These are phyloP conservation scores for Centropus unirufus DNA, from an alignment of 2,113 vertebrate species.

Conservation along the genomic window DNA sequence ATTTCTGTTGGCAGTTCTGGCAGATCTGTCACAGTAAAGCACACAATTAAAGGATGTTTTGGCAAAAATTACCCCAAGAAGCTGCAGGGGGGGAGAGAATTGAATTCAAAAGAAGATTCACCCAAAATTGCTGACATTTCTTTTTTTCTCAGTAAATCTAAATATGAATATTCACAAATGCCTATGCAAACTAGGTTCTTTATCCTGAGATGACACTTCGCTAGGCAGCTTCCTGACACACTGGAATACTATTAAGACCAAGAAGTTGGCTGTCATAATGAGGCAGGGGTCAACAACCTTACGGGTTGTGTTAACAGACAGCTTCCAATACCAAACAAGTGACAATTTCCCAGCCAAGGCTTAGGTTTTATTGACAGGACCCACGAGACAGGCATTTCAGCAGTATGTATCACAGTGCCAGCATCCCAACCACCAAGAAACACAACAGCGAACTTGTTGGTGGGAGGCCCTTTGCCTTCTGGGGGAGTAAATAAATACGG, in stretches of 20 bases:
- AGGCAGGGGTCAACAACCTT: background rate
- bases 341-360: background rate
- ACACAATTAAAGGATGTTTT: background rate
- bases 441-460: background rate
- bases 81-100: background rate
- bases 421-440: background rate
- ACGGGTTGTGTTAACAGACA: background rate
- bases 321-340: background rate
- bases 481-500: background rate
- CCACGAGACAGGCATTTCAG: background rate
- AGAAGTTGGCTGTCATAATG: background rate
- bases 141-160: background rate
- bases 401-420: background rate
- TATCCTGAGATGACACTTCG: background rate
- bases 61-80: background rate
- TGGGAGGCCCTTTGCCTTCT: background rate
- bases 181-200: background rate
- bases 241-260: background rate
- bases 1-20: background rate
- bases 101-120: background rate
- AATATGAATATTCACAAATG: slow-evolving; percentile 17
- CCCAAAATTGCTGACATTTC: background rate
- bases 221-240: background rate
- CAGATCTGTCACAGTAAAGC: background rate
- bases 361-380: background rate